Evolutionary conservation across 2,888 invertebrate genomes (phyloP), one percentile per base, ranked within the genome.

Genomic region (Hyppa rectilinea): DNA sequence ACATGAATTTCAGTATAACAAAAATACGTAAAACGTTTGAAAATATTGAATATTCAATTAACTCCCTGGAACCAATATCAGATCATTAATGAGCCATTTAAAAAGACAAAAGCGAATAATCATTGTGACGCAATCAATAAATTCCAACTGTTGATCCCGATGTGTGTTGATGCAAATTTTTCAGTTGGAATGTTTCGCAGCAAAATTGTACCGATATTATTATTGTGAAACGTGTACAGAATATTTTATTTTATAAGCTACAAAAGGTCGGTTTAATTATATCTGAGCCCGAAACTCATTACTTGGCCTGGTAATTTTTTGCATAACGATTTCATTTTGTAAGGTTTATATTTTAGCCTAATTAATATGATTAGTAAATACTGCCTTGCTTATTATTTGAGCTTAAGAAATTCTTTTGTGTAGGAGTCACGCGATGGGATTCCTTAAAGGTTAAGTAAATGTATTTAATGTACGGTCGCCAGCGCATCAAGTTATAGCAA

Each of bases 211-310:
- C 40, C 26, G 20, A 58, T 64, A 58, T 60, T 63, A 49, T 81
- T 55, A 60, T 45, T 26, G 23, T 47, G 36, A 64, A 47, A 80
- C 70, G 70, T 75, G 76, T 60, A 14, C 56, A n/a, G 80, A 83
- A 76, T 80, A 45, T 58, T 23, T 17, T 6, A 49, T 67, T 26
- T 69, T 49, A 60, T 43, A 80, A 26, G 31, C 61, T 45, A 58
- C 63, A 61, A 83, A 81, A 67, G 80, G 76, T 70, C 23, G 50
- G 43, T 64, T 81, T 81, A 81, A 83, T 82, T 79, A 81, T 72
- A 70, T 52, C 49, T 50, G 34, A 80, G 38, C 64, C 58, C 55
- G 47, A 78, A 75, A 81, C 59, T 77, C 78, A 77, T 77, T 81
- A 77, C 52, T 58, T 50, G 49, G 49, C 45, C 38, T 49, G 45